Base-by-base conservation (phyloP, 2,888 invertebrate genomes). In the Philonicus albiceps region DNA sequence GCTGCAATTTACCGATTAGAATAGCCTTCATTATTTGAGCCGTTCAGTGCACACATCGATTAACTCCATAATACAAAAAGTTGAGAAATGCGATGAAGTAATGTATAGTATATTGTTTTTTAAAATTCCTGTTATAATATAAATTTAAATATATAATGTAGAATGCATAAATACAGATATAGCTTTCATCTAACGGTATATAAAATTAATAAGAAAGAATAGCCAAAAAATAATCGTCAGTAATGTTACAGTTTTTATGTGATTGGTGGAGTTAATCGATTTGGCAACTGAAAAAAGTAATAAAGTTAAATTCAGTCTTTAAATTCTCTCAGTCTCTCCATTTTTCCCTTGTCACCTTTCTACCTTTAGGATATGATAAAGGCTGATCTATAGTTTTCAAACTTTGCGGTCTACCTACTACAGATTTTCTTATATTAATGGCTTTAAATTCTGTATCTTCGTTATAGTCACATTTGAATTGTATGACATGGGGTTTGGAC, bases 391-490 rank as follows among this genome's bases (percentile, higher is more conserved):
- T 31, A 49, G 75, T 84, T 87, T 86, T 86, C 81, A 86, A 74
- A 73, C 81, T 31, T 86, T 73, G 72, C 34, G 88, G 87, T 89
- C 88, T 88, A 87, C 87, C 87, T 87, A 55, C 86, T 87, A 87
- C 78, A 88, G 87, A 87, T 87, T 88, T 89, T 83, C 86, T 88
- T 86, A 89, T 89, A 88, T 88, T 88, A 84, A 37, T 76, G 40
- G 76, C 88, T 75, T 89, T 80, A 88, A 89, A 89, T 89, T 88
- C 87, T 87, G 87, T 31, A 88, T 89, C 86, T 88, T 88, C 87
- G 80, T 88, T 89, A 88, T 55, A 88, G 86, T 89, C 88, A 88
- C 86, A 88, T 88, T 89, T 89, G 87, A 88, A 88, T 89, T 89
- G 87, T 89, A 89, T 88, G 87, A 89, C 76, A 80, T 89, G 84